Percentiles rank a stretch among this genome's conserved stretches.
Conservation (phyloP, 2,113 vertebrate genomes). For the Lanius ludovicianus region DNA sequence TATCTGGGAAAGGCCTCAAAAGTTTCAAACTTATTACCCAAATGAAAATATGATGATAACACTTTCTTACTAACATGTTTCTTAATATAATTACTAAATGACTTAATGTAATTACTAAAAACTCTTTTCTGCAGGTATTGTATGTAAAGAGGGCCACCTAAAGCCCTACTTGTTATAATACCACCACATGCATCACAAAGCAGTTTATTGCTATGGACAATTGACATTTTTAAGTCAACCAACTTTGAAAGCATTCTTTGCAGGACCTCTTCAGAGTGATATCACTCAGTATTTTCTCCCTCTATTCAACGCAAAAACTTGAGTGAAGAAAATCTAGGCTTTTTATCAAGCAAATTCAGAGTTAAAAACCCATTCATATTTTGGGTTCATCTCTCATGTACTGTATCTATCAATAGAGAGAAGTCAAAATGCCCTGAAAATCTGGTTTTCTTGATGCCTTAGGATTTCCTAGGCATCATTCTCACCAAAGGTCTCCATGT, state of each 20-base stretch:
- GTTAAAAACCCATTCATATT: background rate
- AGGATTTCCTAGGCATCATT: background rate
- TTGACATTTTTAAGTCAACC: background rate
- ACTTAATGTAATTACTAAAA: background rate
- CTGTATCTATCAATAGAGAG: rapidly evolving
- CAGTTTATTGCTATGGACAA: background rate
- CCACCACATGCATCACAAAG: background rate
- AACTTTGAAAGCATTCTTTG: background rate
- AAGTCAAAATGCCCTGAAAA: background rate
- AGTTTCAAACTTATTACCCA: background rate
- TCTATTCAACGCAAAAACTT: background rate
- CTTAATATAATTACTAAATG: background rate
- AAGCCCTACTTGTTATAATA: background rate
- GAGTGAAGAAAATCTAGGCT: background rate
- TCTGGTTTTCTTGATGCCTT: background rate
- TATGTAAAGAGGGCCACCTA: background rate
- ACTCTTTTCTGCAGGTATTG: background rate
- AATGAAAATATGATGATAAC: background rate
- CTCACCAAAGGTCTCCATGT: background rate
- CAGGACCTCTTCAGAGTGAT: background rate
- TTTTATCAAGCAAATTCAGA: background rate
- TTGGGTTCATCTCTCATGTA: background rate
- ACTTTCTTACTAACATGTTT: background rate
- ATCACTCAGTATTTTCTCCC: background rate
- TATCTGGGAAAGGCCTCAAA: background rate